Evolutionary conservation across 2,113 vertebrate genomes (phyloP).

Genomic region (Panthera leo): DNA sequence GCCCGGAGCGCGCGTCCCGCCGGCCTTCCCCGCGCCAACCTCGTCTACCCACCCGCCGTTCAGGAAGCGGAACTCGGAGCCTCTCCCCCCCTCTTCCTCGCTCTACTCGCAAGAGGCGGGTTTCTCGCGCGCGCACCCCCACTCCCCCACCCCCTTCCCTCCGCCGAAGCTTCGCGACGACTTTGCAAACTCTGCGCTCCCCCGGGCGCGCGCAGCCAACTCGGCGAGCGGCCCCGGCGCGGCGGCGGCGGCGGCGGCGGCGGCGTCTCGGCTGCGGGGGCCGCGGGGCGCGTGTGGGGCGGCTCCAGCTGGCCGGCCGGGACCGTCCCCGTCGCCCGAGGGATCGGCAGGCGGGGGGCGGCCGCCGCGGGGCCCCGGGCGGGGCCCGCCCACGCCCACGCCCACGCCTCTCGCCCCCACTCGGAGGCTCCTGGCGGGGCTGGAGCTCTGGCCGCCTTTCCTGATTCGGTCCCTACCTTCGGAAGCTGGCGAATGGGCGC

Average conservation of each 20-base stretch:
- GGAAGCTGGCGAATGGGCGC: not conserved
- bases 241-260: not conserved
- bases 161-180: slow-evolving; percentile 42
- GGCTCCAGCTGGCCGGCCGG: not conserved
- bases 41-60: slow-evolving; percentile 52
- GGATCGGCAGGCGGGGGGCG: not conserved
- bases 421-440: rapidly evolving
- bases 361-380: not conserved
- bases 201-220: not conserved
- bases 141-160: slow-evolving; percentile 59
- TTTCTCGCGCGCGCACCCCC: slow-evolving; percentile 56
- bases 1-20: slow-evolving; percentile 22
- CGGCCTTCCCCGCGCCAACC: slow-evolving; percentile 37
- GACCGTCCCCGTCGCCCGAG: not conserved
- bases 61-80: slow-evolving; percentile 86
- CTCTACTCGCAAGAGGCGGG: slow-evolving; percentile 74
- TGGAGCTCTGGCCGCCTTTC: not conserved
- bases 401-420: not conserved
- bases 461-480: not conserved
- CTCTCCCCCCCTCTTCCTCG: slow-evolving; percentile 61
- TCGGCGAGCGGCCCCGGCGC: not conserved
- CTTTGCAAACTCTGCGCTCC: slow-evolving; percentile 73
- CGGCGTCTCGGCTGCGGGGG: not conserved
- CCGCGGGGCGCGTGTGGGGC: not conserved
- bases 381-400: not conserved